These are phyloP conservation scores for Trichonephila inaurata DNA, from an alignment of 1,140 invertebrate species.

Conservation along the genomic window DNA sequence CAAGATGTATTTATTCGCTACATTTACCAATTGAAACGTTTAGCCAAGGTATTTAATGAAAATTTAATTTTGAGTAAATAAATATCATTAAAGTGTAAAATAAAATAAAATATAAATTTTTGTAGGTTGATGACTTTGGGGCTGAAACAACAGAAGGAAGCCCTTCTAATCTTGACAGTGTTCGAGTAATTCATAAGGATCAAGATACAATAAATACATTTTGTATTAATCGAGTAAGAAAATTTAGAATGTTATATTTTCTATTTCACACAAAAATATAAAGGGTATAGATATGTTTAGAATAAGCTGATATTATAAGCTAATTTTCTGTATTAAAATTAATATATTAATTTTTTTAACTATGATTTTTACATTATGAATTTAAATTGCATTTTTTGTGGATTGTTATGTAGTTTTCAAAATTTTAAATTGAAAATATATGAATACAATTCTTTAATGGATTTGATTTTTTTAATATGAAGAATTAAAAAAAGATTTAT, in stretches of 20 bases:
- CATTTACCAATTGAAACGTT: conserved; percentile 88
- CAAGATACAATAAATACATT: conserved; percentile 99
- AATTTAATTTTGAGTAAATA: background rate
- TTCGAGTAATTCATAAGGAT: conserved; percentile 98
- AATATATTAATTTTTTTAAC: no score
- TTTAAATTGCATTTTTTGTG: no score
- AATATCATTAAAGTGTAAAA: background rate
- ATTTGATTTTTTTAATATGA: no score
- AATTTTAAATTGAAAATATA: no score
- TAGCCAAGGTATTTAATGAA: conserved; percentile 39
- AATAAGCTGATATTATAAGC: no score
- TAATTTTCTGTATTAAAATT: no score
- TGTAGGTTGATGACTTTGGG: conserved; percentile 47
- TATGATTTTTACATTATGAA: no score
- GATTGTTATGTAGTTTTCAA: no score
- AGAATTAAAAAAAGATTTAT: no score
- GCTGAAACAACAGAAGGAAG: conserved; percentile 37
- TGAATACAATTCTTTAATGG: no score
- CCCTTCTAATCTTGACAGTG: conserved; percentile 81
- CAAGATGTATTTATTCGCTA: conserved; percentile 97
- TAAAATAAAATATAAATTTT: background rate
- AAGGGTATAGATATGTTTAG: no score
- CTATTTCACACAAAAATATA: no score
- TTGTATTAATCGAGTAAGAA: conserved; percentile 92
- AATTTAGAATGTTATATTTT: background rate